Conservation (phyloP, 1,140 invertebrate species). For the Nautilus pompilius region DNA sequence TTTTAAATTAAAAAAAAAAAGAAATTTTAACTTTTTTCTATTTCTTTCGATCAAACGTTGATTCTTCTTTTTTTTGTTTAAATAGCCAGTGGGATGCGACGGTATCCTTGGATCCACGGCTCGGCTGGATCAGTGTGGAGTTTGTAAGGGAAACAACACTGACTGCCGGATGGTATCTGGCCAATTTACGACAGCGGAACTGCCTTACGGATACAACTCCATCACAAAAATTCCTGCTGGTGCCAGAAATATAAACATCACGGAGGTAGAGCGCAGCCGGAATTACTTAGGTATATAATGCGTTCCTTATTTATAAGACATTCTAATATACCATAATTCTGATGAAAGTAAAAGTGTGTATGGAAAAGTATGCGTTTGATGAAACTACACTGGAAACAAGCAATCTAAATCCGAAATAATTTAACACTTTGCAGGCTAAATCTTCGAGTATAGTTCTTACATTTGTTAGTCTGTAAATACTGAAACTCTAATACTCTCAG, state of each 20-base stretch:
- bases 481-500: no score
- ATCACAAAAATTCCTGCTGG: conserved; percentile 25
- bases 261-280: conserved; percentile 67
- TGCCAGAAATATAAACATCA: conserved; percentile 20
- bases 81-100: conserved; percentile 69
- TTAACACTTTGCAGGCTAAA: no score
- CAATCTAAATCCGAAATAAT: no score
- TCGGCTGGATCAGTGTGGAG: conserved; percentile 75
- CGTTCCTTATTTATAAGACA: no score
- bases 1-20: no score
- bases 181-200: conserved; percentile 16
- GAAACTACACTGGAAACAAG: no score
- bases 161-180: conserved; percentile 62
- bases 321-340: no score
- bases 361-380: no score
- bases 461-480: no score
- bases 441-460: no score
- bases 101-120: conserved; percentile 72
- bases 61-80: conserved; percentile 1
- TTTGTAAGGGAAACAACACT: conserved; percentile 80
- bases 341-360: no score
- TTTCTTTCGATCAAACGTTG: background rate
- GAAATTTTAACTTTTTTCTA: no score
- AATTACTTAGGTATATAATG: conserved; percentile 80
- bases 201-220: conserved; percentile 26